Evolutionary conservation across 1,140 invertebrate species (phyloP).

Genomic region (Solen grandis): DNA sequence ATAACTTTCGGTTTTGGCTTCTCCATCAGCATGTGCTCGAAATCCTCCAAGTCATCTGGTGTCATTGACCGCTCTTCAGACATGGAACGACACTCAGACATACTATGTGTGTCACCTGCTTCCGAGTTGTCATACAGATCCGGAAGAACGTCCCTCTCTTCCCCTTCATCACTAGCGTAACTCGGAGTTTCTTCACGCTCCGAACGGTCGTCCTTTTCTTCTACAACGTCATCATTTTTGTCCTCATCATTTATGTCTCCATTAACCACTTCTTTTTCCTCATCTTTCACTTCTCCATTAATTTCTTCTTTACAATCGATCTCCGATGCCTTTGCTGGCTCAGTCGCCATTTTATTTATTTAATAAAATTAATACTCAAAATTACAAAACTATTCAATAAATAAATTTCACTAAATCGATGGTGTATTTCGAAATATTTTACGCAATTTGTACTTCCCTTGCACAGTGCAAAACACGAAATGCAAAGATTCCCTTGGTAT

Average conservation of each 20-base stretch:
- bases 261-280: not conserved
- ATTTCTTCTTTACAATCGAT: not conserved
- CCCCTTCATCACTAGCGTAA: constrained; percentile 13
- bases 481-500: too few relatives aligned
- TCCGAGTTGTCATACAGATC: constrained; percentile 48
- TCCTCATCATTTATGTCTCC: not conserved
- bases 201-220: not conserved
- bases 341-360: too few relatives aligned
- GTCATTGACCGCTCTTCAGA: constrained; percentile 50
- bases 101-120: constrained; percentile 29
- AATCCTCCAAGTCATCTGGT: constrained; percentile 41
- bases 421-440: too few relatives aligned
- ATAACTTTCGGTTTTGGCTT: constrained; percentile 50
- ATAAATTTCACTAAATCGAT: too few relatives aligned
- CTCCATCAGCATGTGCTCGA: constrained; percentile 35
- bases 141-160: constrained; percentile 43
- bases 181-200: not conserved
- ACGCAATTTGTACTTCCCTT: too few relatives aligned
- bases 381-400: too few relatives aligned
- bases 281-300: not conserved
- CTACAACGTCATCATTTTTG: not conserved
- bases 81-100: constrained; percentile 37
- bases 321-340: too few relatives aligned
- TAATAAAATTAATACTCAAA: too few relatives aligned
- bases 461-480: too few relatives aligned